Conservation (phyloP, 2,888 invertebrate genomes). For the Spodoptera littoralis region DNA sequence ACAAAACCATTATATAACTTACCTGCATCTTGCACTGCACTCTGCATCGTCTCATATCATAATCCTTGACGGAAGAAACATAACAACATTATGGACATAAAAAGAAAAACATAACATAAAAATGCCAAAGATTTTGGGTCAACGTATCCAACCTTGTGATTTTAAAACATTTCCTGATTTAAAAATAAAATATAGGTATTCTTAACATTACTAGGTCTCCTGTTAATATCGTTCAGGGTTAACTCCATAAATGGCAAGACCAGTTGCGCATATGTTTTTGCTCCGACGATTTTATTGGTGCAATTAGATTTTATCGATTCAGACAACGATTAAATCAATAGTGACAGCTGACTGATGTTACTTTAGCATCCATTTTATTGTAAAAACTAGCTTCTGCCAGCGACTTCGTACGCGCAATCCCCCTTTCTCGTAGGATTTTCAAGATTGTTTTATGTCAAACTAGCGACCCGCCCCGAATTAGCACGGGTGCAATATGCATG, state of each 20-base stretch:
- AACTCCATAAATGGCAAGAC: conserved; percentile 34
- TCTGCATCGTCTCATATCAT: not conserved
- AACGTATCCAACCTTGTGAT: not conserved
- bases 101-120: conserved; percentile 9
- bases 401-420: too few species aligned
- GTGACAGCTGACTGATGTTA: not conserved
- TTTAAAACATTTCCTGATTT: conserved; percentile 31
- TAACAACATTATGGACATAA: not conserved
- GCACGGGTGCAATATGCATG: too few species aligned
- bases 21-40: too few species aligned
- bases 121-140: not conserved
- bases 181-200: conserved; percentile 15
- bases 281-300: conserved; percentile 41
- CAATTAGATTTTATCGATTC: conserved; percentile 32
- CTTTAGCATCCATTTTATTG: too few species aligned
- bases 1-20: too few species aligned
- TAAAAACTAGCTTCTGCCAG: too few species aligned
- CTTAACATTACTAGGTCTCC: conserved; percentile 17
- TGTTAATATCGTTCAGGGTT: conserved; percentile 46
- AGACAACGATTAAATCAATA: conserved; percentile 25
- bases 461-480: too few species aligned
- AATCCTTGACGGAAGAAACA: conserved; percentile 1
- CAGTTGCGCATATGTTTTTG: conserved; percentile 20
- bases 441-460: too few species aligned
- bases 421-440: too few species aligned